These are phyloP conservation scores for Arctia plantaginis DNA, from an alignment of 2,888 invertebrate genomes.

Conservation along the genomic window DNA sequence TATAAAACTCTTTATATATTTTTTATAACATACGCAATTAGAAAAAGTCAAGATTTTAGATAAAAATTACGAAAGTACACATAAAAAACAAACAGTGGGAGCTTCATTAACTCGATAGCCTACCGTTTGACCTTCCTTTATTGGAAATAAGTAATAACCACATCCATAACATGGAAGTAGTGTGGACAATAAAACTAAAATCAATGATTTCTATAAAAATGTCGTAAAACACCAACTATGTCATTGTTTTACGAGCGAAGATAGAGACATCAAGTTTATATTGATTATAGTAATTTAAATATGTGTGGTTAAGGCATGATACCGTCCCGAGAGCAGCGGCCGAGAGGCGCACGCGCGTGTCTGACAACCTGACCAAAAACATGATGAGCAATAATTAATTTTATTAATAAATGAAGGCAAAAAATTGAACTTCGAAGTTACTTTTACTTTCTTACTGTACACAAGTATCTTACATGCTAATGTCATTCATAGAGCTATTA, in stretches of 20 bases:
- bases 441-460: neutral
- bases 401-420: neutral
- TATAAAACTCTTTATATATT: conserved; percentile 15
- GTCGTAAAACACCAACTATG: conserved; percentile 41
- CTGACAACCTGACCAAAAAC: conserved; percentile 2
- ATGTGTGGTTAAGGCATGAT: conserved; percentile 31
- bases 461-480: neutral
- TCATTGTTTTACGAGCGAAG: conserved; percentile 46
- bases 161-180: conserved; percentile 23
- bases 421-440: neutral
- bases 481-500: neutral
- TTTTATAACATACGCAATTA: conserved; percentile 15
- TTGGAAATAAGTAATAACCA: conserved; percentile 36
- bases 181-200: conserved; percentile 36
- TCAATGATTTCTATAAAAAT: conserved; percentile 44
- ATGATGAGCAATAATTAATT: neutral
- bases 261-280: conserved; percentile 40
- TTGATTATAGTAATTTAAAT: conserved; percentile 31
- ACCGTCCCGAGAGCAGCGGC: conserved; percentile 16
- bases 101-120: conserved; percentile 32
- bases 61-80: conserved; percentile 23
- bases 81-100: conserved; percentile 42
- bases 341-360: neutral
- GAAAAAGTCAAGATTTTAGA: conserved; percentile 21
- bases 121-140: conserved; percentile 33